Evolutionary conservation across 2,113 vertebrate species (phyloP).

Genomic region (Microtus montanus): DNA sequence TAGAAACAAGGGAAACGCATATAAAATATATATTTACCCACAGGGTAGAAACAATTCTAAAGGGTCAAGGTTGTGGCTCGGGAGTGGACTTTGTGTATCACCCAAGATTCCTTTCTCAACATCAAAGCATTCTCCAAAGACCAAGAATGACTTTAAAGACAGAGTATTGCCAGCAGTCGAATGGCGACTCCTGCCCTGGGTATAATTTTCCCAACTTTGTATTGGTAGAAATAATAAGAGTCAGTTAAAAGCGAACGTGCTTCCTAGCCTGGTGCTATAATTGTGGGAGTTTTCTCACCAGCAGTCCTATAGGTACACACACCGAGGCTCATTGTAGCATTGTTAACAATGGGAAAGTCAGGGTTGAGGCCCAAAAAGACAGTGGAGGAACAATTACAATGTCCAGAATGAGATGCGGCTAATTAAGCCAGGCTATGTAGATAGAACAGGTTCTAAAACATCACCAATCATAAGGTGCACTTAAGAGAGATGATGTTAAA

Average conservation of each 20-base stretch:
- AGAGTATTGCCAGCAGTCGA: not conserved
- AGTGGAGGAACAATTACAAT: rapidly evolving
- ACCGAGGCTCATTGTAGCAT: not conserved
- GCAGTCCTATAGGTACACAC: not conserved
- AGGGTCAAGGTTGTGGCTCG: not conserved
- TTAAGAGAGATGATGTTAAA: not conserved
- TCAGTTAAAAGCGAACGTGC: not conserved
- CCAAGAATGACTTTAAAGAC: not conserved
- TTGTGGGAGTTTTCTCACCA: not conserved
- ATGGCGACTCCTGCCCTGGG: not conserved
- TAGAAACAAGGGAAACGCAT: not conserved
- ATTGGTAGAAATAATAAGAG: not conserved
- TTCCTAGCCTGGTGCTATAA: not conserved
- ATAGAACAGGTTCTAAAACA: not conserved
- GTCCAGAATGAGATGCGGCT: too few species aligned
- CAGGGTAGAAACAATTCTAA: not conserved
- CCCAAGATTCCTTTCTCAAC: not conserved
- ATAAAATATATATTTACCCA: not conserved
- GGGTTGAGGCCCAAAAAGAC: not conserved
- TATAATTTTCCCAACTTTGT: not conserved
- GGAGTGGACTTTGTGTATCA: too few species aligned
- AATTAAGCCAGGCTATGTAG: not conserved
- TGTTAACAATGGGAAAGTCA: not conserved
- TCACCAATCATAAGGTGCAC: not conserved
- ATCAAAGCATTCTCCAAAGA: not conserved